Base-by-base conservation (phyloP, 1,140 invertebrate species). In the Drosophila ogumai region DNA sequence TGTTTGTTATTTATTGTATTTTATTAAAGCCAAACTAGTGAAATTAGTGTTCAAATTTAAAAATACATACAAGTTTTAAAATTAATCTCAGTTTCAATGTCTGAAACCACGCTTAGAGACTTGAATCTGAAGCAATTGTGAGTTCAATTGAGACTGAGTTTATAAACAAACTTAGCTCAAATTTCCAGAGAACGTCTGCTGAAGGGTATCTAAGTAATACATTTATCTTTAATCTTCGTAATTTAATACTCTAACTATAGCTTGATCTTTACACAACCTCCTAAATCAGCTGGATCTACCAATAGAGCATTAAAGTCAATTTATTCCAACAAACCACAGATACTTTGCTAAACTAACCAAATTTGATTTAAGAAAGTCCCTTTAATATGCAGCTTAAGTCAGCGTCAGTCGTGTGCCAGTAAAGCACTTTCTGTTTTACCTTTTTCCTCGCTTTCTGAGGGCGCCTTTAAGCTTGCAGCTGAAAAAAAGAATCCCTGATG, bases 401-500 rank as follows among this genome's bases (percentile, higher is more conserved):
- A 38, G 13, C 40, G 58, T 15, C 6, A 36, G 34, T 22, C 6
- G 8, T 40, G 17, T 49, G 59, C 32, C 31, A 36, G n/a, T 31
- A 17, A 12, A 38, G 47, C 63, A 72, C 55, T 76, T 76, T 76
- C 55, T 34, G 36, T 72, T 72, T 59, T 54, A n/a, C 36, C 38
- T 38, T 8, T n/a, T n/a, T 38, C 32, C 17, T 1, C 59, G 3
- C 3, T 19, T 49, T 64, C 31, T 52, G 74, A 52, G 38, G 44
- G 32, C 43, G 19, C 65, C 73, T 77, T 71, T 57, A 78, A 78
- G 74, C 40, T 63, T 41, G 54, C 54, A 52, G 59, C 25, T 38
- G 44, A 25, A 54, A 74, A 79, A 71, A 71, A 71, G 59, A 79
- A 52, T 79, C 36, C 81, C 54, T 68, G 75, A 90, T 90, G 85